These are phyloP conservation scores for Dasyurus viverrinus DNA, from an alignment of 2,113 vertebrate species.

Conservation along the genomic window DNA sequence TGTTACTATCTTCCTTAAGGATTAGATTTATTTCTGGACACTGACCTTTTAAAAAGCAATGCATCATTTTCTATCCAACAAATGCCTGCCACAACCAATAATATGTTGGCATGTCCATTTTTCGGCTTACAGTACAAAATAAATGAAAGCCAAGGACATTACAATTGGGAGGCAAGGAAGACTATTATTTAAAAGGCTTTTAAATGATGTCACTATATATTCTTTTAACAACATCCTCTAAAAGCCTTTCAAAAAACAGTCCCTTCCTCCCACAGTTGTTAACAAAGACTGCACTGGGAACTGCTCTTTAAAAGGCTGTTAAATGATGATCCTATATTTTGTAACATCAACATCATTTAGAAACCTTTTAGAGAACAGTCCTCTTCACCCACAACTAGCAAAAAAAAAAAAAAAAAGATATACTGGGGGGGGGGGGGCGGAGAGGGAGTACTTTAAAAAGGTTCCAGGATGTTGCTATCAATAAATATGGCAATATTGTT, in stretches of 20 bases:
- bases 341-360: conserved; percentile 72
- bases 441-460: conserved; percentile 68
- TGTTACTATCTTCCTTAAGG: conserved; percentile 29
- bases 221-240: conserved; percentile 75
- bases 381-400: conserved; percentile 43
- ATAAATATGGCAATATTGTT: conserved; percentile 63
- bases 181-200: conserved; percentile 77
- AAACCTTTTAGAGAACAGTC: conserved; percentile 76
- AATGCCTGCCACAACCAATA: conserved; percentile 23
- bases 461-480: conserved; percentile 56
- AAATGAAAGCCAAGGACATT: conserved; percentile 71
- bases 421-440: conserved; percentile 23
- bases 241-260: conserved; percentile 73
- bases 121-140: conserved; percentile 56
- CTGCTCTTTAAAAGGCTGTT: conserved; percentile 70
- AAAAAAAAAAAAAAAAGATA: background rate
- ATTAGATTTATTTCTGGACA: conserved; percentile 63
- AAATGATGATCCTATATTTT: conserved; percentile 66
- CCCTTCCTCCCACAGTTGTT: conserved; percentile 60
- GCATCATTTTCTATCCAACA: conserved; percentile 63
- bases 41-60: conserved; percentile 65
- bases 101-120: conserved; percentile 48
- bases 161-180: conserved; percentile 58
- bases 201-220: conserved; percentile 69
- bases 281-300: conserved; percentile 62